These are phyloP conservation scores for Tinea semifulvella DNA, from an alignment of 2,888 invertebrate species.

Conservation along the genomic window DNA sequence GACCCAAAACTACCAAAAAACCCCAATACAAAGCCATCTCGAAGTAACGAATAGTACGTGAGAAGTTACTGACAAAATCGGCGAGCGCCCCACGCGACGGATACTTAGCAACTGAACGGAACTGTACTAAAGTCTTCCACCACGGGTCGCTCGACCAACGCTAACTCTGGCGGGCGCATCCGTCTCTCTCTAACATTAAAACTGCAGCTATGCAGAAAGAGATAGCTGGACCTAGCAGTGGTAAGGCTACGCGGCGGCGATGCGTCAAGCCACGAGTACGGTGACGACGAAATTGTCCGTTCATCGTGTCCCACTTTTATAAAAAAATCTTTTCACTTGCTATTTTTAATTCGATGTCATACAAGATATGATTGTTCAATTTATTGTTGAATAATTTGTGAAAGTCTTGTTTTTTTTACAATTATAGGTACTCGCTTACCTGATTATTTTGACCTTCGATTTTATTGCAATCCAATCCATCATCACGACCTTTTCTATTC, in stretches of 20 bases:
- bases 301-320: conserved; percentile 41
- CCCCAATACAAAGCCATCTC: conserved; percentile 47
- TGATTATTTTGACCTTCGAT: no score
- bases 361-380: no score
- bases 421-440: no score
- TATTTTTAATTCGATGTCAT: conserved; percentile 7
- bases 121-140: conserved; percentile 42
- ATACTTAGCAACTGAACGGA: conserved; percentile 38
- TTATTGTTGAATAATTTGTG: no score
- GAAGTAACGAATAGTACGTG: conserved; percentile 53
- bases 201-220: conserved; percentile 24
- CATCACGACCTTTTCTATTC: no score
- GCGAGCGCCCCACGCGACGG: conserved; percentile 32
- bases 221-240: conserved; percentile 26
- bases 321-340: conserved; percentile 30
- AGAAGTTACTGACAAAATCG: conserved; percentile 22
- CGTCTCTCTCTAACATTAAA: background rate
- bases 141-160: conserved; percentile 24
- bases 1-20: conserved; percentile 45
- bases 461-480: no score
- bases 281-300: conserved; percentile 36
- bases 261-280: conserved; percentile 44
- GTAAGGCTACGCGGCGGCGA: conserved; percentile 32
- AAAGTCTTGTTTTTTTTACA: no score
- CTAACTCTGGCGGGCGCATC: background rate